Evolutionary conservation across 2,797 vertebrate species (phyloP).

Genomic region (Lepilemur septentrionalis): DNA sequence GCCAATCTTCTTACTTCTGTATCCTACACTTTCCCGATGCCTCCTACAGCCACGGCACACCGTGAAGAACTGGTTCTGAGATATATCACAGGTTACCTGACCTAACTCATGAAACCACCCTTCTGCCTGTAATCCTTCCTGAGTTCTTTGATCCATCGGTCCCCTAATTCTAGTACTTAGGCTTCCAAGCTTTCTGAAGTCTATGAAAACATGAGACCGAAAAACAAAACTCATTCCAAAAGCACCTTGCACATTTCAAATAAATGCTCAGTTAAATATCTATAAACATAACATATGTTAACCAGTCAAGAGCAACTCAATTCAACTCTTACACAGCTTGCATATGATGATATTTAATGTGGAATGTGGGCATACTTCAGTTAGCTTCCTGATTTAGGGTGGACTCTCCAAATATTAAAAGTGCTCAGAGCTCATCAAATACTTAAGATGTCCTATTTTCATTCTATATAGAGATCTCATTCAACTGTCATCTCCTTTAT

Average conservation of each 20-base stretch:
- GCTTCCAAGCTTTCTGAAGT: neutral
- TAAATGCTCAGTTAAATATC: neutral
- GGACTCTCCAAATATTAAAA: neutral
- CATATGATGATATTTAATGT: neutral
- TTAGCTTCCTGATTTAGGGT: accelerated
- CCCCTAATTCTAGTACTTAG: neutral
- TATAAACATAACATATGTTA: neutral
- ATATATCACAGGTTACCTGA: no score
- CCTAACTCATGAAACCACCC: neutral
- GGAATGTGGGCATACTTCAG: no score
- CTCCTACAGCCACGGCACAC: accelerated
- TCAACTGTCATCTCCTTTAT: neutral
- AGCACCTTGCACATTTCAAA: neutral
- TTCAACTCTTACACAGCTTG: neutral
- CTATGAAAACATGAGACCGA: neutral
- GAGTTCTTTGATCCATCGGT: neutral
- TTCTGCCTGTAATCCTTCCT: neutral
- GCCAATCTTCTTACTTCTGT: neutral
- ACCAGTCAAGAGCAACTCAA: neutral
- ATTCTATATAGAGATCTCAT: neutral
- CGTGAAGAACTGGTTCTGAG: neutral
- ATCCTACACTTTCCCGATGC: accelerated
- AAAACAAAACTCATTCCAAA: neutral
- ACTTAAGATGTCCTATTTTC: neutral
- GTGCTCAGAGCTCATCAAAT: neutral